Percentiles rank a stretch among this genome's conserved stretches.
Conservation (phyloP, 2,797 vertebrate genomes). For the Malurus leucopterus region DNA sequence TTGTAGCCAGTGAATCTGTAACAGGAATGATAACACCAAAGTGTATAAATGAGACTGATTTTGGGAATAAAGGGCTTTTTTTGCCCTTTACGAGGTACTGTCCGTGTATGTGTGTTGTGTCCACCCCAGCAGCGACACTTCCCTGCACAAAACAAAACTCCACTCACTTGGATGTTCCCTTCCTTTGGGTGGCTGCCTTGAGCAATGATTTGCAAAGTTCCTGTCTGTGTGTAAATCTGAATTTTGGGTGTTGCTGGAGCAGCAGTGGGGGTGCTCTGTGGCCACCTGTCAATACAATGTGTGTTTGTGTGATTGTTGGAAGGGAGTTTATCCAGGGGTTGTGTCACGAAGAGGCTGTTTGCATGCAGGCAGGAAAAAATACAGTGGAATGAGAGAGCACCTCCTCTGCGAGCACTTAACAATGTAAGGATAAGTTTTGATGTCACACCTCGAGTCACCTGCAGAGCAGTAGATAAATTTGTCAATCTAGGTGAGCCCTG, state of each 20-base stretch:
- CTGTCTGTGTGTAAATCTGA: fast-evolving
- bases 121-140: not conserved
- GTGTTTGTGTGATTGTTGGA: slow-evolving; percentile 40
- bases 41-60: too few species aligned
- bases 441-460: not conserved
- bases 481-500: not conserved
- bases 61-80: too few species aligned
- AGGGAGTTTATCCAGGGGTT: slow-evolving; percentile 38
- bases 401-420: slow-evolving; percentile 29
- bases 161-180: not conserved
- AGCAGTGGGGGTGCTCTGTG: not conserved
- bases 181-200: not conserved
- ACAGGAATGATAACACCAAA: too few species aligned
- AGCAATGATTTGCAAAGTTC: not conserved
- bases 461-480: slow-evolving; percentile 1
- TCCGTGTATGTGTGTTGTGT: too few species aligned
- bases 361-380: slow-evolving; percentile 46
- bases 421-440: slow-evolving; percentile 31
- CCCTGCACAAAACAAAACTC: not conserved
- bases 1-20: too few species aligned
- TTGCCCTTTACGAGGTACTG: too few species aligned
- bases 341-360: slow-evolving; percentile 34
- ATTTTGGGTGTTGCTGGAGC: not conserved
- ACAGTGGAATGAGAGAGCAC: slow-evolving; percentile 20
- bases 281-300: not conserved